These are phyloP conservation scores for Neosilurus mollespiculum DNA, from an alignment of 2,797 vertebrate genomes.

Conservation along the genomic window DNA sequence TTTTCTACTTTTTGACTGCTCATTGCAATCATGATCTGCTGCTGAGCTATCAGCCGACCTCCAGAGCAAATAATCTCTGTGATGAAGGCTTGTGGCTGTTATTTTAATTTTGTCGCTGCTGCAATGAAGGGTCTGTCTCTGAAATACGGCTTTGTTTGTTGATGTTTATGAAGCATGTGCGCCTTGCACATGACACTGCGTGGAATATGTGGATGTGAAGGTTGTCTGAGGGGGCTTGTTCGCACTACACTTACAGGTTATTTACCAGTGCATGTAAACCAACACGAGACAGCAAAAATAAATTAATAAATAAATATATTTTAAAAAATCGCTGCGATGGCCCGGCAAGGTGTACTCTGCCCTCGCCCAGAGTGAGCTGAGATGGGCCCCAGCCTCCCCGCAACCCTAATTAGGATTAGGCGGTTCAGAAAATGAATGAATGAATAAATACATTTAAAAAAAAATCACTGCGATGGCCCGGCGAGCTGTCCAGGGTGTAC, in stretches of 20 bases:
- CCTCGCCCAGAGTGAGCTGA: too few relatives aligned
- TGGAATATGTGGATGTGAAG: neutral
- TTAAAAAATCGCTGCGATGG: too few relatives aligned
- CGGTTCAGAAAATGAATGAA: too few relatives aligned
- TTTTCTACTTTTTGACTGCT: neutral
- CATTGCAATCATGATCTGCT: slow-evolving; percentile 1
- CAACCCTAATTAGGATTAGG: too few relatives aligned
- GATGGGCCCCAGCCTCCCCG: too few relatives aligned
- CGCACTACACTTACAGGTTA: neutral
- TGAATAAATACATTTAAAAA: too few relatives aligned
- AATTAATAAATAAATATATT: too few relatives aligned
- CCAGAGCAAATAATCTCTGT: neutral
- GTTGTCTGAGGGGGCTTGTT: neutral
- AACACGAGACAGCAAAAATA: neutral
- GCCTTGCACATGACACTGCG: neutral
- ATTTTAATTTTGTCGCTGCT: neutral
- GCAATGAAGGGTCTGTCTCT: neutral
- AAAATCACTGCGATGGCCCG: too few relatives aligned
- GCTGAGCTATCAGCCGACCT: neutral
- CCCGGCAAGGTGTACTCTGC: too few relatives aligned
- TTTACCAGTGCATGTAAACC: neutral
- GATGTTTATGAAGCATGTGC: neutral
- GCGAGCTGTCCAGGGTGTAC: too few relatives aligned
- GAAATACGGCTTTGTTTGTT: neutral
- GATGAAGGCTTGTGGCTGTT: slow-evolving; percentile 1